Evolutionary conservation across 2,797 vertebrate species (phyloP), one percentile per base, ranked within the genome.

Genomic region (Tragelaphus oryx): DNA sequence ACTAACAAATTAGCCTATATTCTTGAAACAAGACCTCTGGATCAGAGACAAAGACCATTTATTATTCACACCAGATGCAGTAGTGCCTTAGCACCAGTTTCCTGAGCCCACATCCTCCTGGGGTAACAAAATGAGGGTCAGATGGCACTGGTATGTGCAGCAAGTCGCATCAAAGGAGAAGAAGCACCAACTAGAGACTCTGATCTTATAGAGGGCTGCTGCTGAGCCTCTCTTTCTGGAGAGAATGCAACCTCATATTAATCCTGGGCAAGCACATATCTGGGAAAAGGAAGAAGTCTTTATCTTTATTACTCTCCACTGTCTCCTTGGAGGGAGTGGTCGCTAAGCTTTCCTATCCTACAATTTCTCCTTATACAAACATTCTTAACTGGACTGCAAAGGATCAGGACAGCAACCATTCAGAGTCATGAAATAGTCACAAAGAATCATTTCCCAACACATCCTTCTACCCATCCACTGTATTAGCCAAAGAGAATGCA

Each of bases 181-280:
- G 22, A 91, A 91, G 1, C 9, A 7, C 37, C 68, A 75, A 92
- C 1, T n/a, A 28, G 46, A 81, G 76, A 74, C 8, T 79, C 20
- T 95, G 76, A 7, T 41, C 17, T 74, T 83, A 83, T 4, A 57
- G 22, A 74, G 5, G 18, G 50, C 74, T 17, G 24, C 17, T 86
- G 28, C 26, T 46, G 37, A 78, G 20, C 65, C 33, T 59, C n/a
- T 41, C 33, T 71, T 24, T 94, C 20, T 68, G 28, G 65, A 60
- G 37, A 59, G 48, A 87, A 22, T 89, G 17, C 62, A 75, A 52
- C 5, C 9, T 44, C 82, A 74, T 87, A 20, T 48, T 83, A 81
- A 84, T 71, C 50, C n/a, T 65, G 20, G 41, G 28, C 81, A 82
- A 81, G 37, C n/a, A 97, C 94, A 92, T 65, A 13, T 88, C 37